Evolutionary conservation across 2,113 vertebrate genomes (phyloP), one percentile per base, ranked within the genome.

Genomic region (Dermatemys mawii): DNA sequence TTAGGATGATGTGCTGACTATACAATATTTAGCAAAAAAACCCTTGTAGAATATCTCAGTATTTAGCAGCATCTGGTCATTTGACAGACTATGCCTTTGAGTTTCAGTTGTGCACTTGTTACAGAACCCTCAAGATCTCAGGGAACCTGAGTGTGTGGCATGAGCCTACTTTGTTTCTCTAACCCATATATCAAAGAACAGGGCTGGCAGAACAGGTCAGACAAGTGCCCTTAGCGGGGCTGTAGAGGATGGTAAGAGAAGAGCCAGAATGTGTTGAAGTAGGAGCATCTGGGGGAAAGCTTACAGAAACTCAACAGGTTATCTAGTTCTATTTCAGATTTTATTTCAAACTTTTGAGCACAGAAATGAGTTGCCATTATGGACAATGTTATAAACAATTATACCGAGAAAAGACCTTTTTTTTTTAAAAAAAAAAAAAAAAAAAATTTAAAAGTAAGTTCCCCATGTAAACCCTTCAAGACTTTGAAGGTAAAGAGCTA

Each of bases 381-480:
- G 89, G 11, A 8, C 78, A 93, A 41, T 53, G 46, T 81, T 94
- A 95, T 63, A 94, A 95, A 78, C 81, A 89, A 76, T 94, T 92
- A 80, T 26, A 51, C 89, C 35, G 86, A 92, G 73, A 73, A 90
- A 89, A 48, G 91, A 55, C 51, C 55, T 26, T 55, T 44, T n/a
- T n/a, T n/a, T n/a, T n/a, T n/a, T n/a, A n/a, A n/a, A n/a, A n/a
- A n/a, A n/a, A n/a, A n/a, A n/a, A n/a, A n/a, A n/a, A 48, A 90
- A 35, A 13, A 78, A 84, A 27, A 88, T 88, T 92, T 53, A 0
- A 90, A 87, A 88, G 10, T 84, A 70, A 63, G 0, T 0, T 81
- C 92, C 87, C 55, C 49, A 86, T 89, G 51, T 90, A 95, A 94
- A 92, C 44, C 90, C 12, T 94, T 55, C 55, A 0, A 0, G 87